Evolutionary conservation across 2,113 vertebrate genomes (phyloP), one percentile per base, ranked within the genome.

Genomic region (Muscicapa adusta): DNA sequence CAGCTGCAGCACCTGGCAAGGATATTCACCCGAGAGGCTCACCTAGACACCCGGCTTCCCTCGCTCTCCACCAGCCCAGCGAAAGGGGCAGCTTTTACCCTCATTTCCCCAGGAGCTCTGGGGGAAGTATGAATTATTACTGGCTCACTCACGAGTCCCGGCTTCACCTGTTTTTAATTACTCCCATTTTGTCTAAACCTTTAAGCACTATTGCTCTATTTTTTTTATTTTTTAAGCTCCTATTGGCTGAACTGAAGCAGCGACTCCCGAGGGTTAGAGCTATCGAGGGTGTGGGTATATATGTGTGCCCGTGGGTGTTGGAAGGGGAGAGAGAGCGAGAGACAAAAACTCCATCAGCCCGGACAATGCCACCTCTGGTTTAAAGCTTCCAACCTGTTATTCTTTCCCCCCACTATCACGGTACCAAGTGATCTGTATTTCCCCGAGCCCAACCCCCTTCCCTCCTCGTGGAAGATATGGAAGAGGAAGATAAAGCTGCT

Each of bases 381-480:
- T 23, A 91, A 91, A 74, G 76, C 93, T 89, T 53, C 38, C 93
- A 18, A 68, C 72, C 81, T 45, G 92, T 50, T 86, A 85, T 19
- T 34, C 72, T 57, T 50, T 34, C 62, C 47, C 78, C 68, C 33
- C 31, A 28, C 42, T 86, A 91, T 40, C 95, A 65, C 74, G 42
- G 91, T 78, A 63, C 85, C 94, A 60, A 97, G 94, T 90, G 91
- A 94, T 97, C 89, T 85, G 92, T 74, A 29, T 94, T 67, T 47
- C 53, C 75, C 48, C 57, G 26, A 18, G 42, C 58, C 65, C 78
- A 28, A 8, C 34, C 75, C 48, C 79, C 80, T 82, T 47, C 58
- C 62, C 85, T 83, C 38, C 93, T 85, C 72, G 72, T 45, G 77
- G 96, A 97, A 98, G 97, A 97, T 97, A 96, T 96, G 98, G 96